A percentile compares a stretch with the other conserved stretches of the same genome.
Conservation (phyloP, 2,888 invertebrate species). For the Acanthosepion lycidas region DNA sequence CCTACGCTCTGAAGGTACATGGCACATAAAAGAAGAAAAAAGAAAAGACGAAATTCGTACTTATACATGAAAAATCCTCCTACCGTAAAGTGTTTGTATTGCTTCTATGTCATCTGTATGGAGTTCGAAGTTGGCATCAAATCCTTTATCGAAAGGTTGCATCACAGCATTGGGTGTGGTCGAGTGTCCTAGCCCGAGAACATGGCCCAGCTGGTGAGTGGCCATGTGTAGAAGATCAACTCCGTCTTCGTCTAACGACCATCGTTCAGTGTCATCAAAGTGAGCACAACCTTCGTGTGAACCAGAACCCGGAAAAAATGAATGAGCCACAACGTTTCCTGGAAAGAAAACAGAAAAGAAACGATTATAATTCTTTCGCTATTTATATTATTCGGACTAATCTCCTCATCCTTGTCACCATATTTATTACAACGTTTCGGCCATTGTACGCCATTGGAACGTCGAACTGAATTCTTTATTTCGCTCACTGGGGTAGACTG, state of each 20-base stretch:
- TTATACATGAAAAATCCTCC: background rate
- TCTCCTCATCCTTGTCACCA: no score
- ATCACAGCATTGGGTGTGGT: background rate
- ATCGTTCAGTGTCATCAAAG: background rate
- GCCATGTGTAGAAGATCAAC: background rate
- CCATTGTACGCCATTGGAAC: no score
- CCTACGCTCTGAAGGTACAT: no score
- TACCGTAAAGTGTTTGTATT: background rate
- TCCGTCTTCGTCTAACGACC: background rate
- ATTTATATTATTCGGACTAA: no score
- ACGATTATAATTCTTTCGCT: no score
- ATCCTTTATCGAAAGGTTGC: background rate
- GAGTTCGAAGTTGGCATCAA: background rate
- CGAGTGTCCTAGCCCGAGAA: background rate
- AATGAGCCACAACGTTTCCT: background rate
- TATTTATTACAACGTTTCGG: no score
- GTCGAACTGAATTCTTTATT: no score
- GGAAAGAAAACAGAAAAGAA: background rate
- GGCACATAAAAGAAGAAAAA: no score
- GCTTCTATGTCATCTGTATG: background rate
- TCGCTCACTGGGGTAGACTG: no score
- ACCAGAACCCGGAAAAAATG: background rate
- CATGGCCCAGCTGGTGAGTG: background rate
- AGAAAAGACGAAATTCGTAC: no score
- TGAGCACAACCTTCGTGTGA: background rate